Conservation (phyloP, 2,888 invertebrate species). For the Drosophila borborema region DNA sequence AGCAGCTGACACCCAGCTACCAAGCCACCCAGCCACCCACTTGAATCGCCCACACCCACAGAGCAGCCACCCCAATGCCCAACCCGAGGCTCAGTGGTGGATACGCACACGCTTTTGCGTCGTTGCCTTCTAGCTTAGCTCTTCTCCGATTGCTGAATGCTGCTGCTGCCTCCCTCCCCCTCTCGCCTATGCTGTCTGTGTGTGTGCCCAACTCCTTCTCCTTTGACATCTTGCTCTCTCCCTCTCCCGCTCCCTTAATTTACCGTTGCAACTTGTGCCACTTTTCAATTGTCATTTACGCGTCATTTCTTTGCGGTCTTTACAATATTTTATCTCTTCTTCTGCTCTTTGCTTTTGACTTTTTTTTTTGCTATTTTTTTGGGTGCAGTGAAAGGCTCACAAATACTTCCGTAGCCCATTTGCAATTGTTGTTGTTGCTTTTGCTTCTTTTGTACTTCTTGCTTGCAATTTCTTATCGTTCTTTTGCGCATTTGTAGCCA, state of each 20-base stretch:
- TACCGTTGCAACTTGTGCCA: slow-evolving; percentile 67
- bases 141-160: slow-evolving; percentile 29
- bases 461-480: slow-evolving; percentile 49
- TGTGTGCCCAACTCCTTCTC: slow-evolving; percentile 21
- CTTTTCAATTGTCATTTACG: slow-evolving; percentile 73
- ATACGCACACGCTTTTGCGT: slow-evolving; percentile 75
- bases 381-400: slow-evolving; percentile 69
- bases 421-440: slow-evolving; percentile 37
- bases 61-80: slow-evolving; percentile 30
- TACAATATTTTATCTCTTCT: slow-evolving; percentile 39
- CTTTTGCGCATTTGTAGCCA: slow-evolving; percentile 44
- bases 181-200: slow-evolving; percentile 1
- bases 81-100: slow-evolving; percentile 53
- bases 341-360: slow-evolving; percentile 22
- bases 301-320: slow-evolving; percentile 71
- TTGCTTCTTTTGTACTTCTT: slow-evolving; percentile 14
- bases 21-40: slow-evolving; percentile 22
- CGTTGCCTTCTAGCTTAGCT: slow-evolving; percentile 40
- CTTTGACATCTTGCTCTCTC: slow-evolving; percentile 16
- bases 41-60: slow-evolving; percentile 37
- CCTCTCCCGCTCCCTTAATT: slow-evolving; percentile 35
- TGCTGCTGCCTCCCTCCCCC: slow-evolving; percentile 29
- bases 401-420: slow-evolving; percentile 53
- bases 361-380: neutral
- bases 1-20: slow-evolving; percentile 32